These are phyloP conservation scores for Rhincodon typus DNA, from an alignment of 2,797 vertebrate genomes.

Conservation along the genomic window DNA sequence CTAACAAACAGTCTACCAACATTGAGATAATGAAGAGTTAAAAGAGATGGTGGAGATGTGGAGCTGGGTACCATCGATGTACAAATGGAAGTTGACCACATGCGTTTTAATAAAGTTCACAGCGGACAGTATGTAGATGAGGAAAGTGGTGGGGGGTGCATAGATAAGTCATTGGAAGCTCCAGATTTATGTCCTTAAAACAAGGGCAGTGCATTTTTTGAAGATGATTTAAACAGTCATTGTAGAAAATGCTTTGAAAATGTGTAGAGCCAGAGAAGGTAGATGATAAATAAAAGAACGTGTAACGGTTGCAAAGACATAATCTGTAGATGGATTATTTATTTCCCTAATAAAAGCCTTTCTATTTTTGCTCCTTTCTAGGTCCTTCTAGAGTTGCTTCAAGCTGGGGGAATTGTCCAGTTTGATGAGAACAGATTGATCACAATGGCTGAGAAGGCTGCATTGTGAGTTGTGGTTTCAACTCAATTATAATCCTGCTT, in stretches of 20 bases:
- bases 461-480: slow-evolving; percentile 73
- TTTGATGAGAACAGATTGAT: slow-evolving; percentile 83
- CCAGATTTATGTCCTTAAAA: not conserved
- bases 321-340: not conserved
- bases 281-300: not conserved
- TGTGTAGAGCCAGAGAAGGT: not conserved
- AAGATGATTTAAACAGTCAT: not conserved
- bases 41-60: not conserved
- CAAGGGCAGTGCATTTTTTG: not conserved
- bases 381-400: slow-evolving; percentile 88
- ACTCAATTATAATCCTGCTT: slow-evolving; percentile 11
- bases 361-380: slow-evolving; percentile 45
- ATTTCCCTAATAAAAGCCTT: not conserved
- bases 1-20: not conserved
- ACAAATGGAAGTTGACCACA: not conserved
- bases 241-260: not conserved
- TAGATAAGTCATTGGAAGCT: not conserved
- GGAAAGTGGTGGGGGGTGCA: not conserved
- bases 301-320: not conserved
- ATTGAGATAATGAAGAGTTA: not conserved
- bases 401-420: slow-evolving; percentile 85
- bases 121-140: not conserved
- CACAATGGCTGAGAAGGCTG: slow-evolving; percentile 82
- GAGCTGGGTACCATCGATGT: not conserved
- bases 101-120: not conserved